Conservation (phyloP, 2,113 vertebrate species). For the Toxotes chatareus region DNA sequence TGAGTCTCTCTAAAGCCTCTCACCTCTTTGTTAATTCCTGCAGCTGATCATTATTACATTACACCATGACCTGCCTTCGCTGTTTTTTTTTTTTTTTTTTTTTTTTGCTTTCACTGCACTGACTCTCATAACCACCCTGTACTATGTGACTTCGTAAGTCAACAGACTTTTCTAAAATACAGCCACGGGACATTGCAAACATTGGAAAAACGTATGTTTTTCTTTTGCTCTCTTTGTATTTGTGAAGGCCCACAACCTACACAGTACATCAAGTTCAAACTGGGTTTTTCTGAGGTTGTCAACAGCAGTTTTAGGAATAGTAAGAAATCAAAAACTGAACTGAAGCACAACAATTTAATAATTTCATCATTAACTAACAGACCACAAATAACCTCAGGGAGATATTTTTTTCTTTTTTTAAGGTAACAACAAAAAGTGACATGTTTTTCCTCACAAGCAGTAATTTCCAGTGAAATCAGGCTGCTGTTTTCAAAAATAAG, state of each 20-base stretch:
- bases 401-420: not conserved
- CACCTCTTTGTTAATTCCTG: slow-evolving; percentile 44
- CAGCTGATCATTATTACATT: slow-evolving; percentile 35
- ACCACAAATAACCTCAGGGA: not conserved
- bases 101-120: not conserved
- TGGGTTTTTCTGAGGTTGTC: not conserved
- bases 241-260: not conserved
- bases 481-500: not conserved
- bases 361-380: not conserved
- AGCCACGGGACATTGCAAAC: slow-evolving; percentile 4
- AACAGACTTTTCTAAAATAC: not conserved
- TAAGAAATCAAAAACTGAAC: slow-evolving; percentile 18
- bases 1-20: slow-evolving; percentile 13
- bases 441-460: not conserved
- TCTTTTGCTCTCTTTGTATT: not conserved
- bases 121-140: not conserved
- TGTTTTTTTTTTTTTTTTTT: not conserved
- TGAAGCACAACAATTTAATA: not conserved
- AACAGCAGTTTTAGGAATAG: not conserved
- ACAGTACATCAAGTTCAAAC: not conserved
- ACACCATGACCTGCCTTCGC: slow-evolving; percentile 3
- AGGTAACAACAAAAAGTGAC: not conserved
- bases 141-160: not conserved
- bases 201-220: slow-evolving; percentile 2
- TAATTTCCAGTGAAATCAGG: not conserved